phyloP scores from a whole-genome alignment of 2,797 vertebrate species.

The Spinus olivaceus region DNA sequence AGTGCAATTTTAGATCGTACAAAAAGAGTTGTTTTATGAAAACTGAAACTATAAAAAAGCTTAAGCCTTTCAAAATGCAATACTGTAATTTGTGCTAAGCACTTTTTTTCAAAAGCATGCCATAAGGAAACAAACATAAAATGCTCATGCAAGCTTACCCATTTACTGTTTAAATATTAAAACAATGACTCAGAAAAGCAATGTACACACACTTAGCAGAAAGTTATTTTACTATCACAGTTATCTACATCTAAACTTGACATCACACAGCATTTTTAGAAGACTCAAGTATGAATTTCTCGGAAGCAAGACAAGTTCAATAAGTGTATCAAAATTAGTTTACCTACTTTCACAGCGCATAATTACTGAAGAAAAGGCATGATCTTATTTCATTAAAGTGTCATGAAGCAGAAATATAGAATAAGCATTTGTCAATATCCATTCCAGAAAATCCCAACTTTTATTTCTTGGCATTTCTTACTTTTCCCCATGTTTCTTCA shows the following conservation, averaged over 20 bases:
- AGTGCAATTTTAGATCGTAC: not conserved
- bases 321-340: constrained; percentile 69
- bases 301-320: constrained; percentile 28
- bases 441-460: constrained; percentile 51
- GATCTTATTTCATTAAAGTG: constrained; percentile 62
- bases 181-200: constrained; percentile 11
- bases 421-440: constrained; percentile 51
- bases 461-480: constrained; percentile 52
- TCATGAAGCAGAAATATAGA: constrained; percentile 58
- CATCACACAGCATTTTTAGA: constrained; percentile 30
- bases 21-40: not conserved
- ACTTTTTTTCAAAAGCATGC: not conserved
- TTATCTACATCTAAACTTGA: constrained; percentile 32
- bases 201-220: constrained; percentile 1
- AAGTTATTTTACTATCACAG: constrained; percentile 12
- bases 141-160: constrained; percentile 22
- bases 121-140: not conserved
- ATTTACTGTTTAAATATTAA: constrained; percentile 34
- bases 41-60: not conserved
- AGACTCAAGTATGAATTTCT: constrained; percentile 11
- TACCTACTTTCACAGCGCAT: constrained; percentile 75
- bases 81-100: not conserved
- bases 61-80: not conserved
- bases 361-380: constrained; percentile 66
- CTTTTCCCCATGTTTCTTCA: constrained; percentile 59